A percentile compares a stretch with the other conserved stretches of the same genome.
Evolutionary conservation across 2,797 vertebrate species (phyloP).

Genomic region (Enteromius anoplus): DNA sequence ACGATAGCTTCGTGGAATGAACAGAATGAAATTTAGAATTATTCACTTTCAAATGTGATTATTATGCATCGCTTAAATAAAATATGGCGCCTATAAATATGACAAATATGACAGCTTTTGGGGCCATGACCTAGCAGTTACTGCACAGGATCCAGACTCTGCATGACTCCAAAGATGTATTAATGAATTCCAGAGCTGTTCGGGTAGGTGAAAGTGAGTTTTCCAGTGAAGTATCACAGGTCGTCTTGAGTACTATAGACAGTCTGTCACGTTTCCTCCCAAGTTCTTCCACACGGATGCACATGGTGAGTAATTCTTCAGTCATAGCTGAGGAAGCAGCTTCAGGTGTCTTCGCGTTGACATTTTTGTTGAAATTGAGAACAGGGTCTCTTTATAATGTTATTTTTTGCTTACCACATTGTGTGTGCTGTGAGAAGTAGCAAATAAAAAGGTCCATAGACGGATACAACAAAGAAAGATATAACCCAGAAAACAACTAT

Average conservation of each 20-base stretch:
- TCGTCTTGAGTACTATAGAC: slow-evolving; percentile 13
- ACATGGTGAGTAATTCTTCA: neutral
- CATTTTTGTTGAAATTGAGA: neutral
- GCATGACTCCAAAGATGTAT: slow-evolving; percentile 7
- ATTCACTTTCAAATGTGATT: slow-evolving; percentile 12
- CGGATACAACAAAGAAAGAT: neutral
- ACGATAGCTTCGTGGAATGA: slow-evolving; percentile 9
- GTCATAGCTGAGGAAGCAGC: neutral
- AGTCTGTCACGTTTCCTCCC: neutral
- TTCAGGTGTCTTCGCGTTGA: neutral
- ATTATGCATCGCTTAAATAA: slow-evolving; percentile 34
- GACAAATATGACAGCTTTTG: slow-evolving; percentile 21
- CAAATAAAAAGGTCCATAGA: neutral
- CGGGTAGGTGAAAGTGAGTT: slow-evolving; percentile 13
- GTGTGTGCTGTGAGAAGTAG: neutral
- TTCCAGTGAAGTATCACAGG: slow-evolving; percentile 20
- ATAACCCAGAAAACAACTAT: neutral
- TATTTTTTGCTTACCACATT: neutral
- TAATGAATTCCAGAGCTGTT: slow-evolving; percentile 28
- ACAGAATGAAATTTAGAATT: neutral
- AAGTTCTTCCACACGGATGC: slow-evolving; percentile 7
- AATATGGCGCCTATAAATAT: slow-evolving; percentile 21
- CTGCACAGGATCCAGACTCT: neutral
- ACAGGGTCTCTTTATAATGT: neutral
- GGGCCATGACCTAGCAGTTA: slow-evolving; percentile 1